These are phyloP conservation scores for Pantherophis alleghaniensis DNA, from an alignment of 2,797 vertebrate species.

Conservation along the genomic window DNA sequence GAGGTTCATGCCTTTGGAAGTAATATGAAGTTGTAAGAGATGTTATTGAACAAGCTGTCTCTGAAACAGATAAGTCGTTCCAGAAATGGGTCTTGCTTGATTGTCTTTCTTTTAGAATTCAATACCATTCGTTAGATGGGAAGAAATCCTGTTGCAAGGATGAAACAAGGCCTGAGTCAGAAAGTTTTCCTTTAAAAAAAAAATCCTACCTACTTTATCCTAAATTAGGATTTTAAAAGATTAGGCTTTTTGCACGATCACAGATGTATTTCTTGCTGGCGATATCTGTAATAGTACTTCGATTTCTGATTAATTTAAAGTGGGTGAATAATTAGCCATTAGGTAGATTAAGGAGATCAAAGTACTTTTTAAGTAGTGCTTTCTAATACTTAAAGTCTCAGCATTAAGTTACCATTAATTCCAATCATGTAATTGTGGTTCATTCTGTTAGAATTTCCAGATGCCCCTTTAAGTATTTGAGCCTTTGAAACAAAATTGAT, in stretches of 20 bases:
- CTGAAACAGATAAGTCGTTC: not conserved
- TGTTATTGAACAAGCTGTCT: not conserved
- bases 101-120: not conserved
- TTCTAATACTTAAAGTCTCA: not conserved
- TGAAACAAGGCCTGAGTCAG: not conserved
- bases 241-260: constrained; percentile 19
- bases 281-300: constrained; percentile 15
- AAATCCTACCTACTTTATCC: not conserved
- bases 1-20: constrained; percentile 2
- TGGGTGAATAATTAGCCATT: not conserved
- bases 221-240: not conserved
- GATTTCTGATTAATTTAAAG: not conserved
- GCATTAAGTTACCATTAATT: not conserved
- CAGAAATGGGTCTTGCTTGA: not conserved
- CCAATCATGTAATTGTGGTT: not conserved
- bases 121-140: not conserved
- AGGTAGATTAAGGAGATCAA: constrained; percentile 19
- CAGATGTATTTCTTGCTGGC: not conserved
- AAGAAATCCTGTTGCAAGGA: not conserved
- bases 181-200: not conserved
- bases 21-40: not conserved
- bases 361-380: constrained; percentile 7
- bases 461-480: not conserved
- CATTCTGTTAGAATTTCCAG: not conserved
- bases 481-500: not conserved